Base-by-base conservation (phyloP, 2,113 vertebrate genomes). In the Pseudorhombus dupliciocellatus region DNA sequence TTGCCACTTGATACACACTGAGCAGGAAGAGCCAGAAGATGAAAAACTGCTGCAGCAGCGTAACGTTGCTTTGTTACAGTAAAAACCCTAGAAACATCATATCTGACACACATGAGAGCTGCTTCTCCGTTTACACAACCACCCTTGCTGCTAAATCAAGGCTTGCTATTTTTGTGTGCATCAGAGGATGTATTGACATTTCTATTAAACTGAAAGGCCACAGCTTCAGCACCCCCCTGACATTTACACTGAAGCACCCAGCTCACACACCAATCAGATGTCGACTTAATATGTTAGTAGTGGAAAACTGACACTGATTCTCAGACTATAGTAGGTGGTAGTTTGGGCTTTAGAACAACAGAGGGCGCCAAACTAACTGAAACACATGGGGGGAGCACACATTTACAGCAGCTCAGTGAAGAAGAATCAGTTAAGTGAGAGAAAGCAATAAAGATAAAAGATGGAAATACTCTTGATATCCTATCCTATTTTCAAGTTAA, bases 181-280 rank as follows among this genome's bases (percentile, higher is more conserved):
- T 84, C 73, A 78, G 34, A 75, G 61, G 58, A 66, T 55, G 46
- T 84, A 87, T 78, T 40, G 88, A 76, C 71, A 58, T 83, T 81
- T 69, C 74, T 74, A 74, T 77, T 76, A 79, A 48, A 25, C 73
- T 72, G 58, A 81, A 82, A 64, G 68, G 75, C 64, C 70, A 52
- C 70, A 73, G 70, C 70, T 60, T 61, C 28, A 26, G 66, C 58
- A 1, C 2, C 28, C 7, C 1, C 18, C 58, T 73, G 76, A 77
- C 80, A 5, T 15, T 46, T 18, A 46, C 42, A 46, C 15, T 7
- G 18, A 18, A 46, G 42, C 42, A 20, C 2, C 20, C 57, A 4
- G 79, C 63, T 75, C 76, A 77, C 7, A 37, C 79, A 67, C 85
- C 87, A 71, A 50, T 84, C 68, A 79, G 22, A 64, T 3, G 24